Conservation (phyloP, 2,797 vertebrate genomes). For the Onychomys torridus region DNA sequence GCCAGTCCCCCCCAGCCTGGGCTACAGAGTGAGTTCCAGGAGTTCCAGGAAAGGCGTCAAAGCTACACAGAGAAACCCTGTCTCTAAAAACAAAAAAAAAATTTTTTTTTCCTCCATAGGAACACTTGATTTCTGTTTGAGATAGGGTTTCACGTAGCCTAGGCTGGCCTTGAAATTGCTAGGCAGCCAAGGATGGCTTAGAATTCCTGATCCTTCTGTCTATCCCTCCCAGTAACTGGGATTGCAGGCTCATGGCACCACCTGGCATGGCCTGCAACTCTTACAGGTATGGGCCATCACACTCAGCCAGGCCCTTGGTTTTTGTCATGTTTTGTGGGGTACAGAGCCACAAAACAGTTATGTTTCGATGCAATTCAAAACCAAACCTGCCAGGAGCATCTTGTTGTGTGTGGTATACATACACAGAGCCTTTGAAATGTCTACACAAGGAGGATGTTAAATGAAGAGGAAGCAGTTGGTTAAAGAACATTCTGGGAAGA, state of each 20-base stretch:
- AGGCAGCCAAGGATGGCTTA: not conserved
- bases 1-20: too few relatives aligned
- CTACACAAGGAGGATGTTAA: not conserved
- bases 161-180: not conserved
- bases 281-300: not conserved
- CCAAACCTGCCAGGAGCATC: not conserved
- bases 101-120: too few relatives aligned
- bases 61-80: too few relatives aligned
- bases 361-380: not conserved
- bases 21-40: too few relatives aligned
- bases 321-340: not conserved
- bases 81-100: too few relatives aligned
- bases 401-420: not conserved
- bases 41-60: too few relatives aligned
- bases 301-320: not conserved
- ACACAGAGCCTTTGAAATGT: not conserved
- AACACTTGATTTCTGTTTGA: not conserved
- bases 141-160: not conserved
- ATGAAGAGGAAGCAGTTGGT: not conserved
- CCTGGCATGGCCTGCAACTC: not conserved
- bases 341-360: not conserved
- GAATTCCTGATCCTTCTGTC: not conserved
- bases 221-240: not conserved
- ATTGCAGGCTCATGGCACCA: not conserved
- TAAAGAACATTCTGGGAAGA: not conserved